Conservation (phyloP, 2,113 vertebrate species). For the Halichoerus grypus region DNA sequence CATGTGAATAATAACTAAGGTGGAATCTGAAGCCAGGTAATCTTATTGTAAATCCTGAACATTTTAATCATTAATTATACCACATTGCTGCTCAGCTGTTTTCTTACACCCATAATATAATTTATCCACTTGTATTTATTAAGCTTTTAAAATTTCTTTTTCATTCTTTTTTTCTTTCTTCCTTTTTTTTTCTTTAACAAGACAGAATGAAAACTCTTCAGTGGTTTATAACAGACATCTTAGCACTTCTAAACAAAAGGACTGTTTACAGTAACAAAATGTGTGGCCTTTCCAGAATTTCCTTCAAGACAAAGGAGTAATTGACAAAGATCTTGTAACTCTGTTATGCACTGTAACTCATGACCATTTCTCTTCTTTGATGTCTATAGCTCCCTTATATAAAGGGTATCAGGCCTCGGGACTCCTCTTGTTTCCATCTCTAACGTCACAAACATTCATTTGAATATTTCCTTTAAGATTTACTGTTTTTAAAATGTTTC, state of each 20-base stretch:
- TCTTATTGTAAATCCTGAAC: neutral
- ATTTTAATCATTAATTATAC: neutral
- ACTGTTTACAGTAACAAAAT: constrained; percentile 45
- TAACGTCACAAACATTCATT: neutral
- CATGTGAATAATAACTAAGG: neutral
- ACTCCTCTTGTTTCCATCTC: constrained; percentile 5
- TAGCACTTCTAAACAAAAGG: neutral
- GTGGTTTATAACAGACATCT: neutral
- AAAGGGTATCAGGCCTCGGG: neutral
- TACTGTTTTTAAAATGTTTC: constrained; percentile 44
- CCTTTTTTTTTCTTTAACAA: neutral
- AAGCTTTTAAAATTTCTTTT: neutral
- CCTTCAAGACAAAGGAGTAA: constrained; percentile 55
- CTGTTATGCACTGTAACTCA: neutral
- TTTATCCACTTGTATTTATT: neutral
- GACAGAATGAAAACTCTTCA: neutral
- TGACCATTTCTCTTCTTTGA: constrained; percentile 50
- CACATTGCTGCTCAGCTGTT: neutral
- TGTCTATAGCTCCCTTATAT: neutral
- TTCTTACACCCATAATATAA: neutral
- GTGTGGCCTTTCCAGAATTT: constrained; percentile 47
- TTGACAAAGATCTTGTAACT: constrained; percentile 55
- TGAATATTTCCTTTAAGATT: neutral
- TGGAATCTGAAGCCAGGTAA: neutral
- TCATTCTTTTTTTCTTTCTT: neutral